Conservation (phyloP, 2,113 vertebrate species). For the Takifugu bimaculatus region DNA sequence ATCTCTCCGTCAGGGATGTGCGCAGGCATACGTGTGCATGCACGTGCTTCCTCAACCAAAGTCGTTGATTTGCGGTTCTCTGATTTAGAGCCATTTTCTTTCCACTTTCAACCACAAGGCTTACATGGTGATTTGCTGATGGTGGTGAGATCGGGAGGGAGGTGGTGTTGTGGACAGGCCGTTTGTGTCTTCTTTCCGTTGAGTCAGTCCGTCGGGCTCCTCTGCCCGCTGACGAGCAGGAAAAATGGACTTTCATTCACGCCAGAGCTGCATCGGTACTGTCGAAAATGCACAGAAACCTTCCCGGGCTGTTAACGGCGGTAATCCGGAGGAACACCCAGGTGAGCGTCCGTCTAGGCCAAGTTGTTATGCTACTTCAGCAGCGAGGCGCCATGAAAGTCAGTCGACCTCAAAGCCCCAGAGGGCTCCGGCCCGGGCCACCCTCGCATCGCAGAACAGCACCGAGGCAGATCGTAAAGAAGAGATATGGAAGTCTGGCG, state of each 20-base stretch:
- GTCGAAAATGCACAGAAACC: conserved; percentile 41
- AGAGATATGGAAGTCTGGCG: conserved; percentile 16
- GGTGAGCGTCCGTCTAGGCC: conserved; percentile 10
- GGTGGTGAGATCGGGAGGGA: conserved; percentile 17
- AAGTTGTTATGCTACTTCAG: conserved; percentile 40
- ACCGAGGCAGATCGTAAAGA: conserved; percentile 21
- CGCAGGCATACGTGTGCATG: conserved; percentile 32
- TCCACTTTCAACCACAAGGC: conserved; percentile 34
- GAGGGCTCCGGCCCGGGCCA: conserved; percentile 1
- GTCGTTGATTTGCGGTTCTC: conserved; percentile 53
- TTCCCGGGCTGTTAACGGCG: conserved; percentile 37
- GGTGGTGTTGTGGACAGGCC: background rate
- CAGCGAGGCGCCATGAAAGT: conserved; percentile 31
- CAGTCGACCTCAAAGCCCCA: conserved; percentile 26
- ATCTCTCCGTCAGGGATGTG: conserved; percentile 26
- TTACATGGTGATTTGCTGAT: conserved; percentile 23
- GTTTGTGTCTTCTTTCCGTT: conserved; percentile 35
- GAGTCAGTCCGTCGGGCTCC: conserved; percentile 17
- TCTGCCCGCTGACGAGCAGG: conserved; percentile 5
- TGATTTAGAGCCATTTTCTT: conserved; percentile 43
- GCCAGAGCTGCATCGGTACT: background rate
- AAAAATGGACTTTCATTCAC: background rate
- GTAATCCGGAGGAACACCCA: conserved; percentile 39
- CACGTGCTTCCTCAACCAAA: conserved; percentile 10
- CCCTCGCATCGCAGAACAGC: conserved; percentile 3